Conservation (phyloP, 92 coral and sea anemone genomes). For the Porites divaricata region DNA sequence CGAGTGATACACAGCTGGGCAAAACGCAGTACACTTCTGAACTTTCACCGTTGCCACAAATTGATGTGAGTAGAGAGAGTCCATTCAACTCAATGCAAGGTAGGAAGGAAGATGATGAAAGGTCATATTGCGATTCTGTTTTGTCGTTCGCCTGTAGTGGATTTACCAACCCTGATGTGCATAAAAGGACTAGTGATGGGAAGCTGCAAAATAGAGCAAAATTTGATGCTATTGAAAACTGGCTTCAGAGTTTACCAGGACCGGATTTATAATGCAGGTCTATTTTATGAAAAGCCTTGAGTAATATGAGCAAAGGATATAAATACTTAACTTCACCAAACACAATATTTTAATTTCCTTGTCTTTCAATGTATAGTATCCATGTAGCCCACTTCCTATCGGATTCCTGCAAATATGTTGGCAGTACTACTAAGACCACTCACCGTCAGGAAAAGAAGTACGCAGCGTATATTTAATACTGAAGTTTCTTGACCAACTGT, state of each 20-base stretch:
- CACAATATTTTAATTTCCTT: too few relatives aligned
- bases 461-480: too few relatives aligned
- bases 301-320: not conserved
- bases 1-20: not conserved
- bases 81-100: not conserved
- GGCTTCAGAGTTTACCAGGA: conserved; percentile 13
- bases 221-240: conserved; percentile 4
- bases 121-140: conserved; percentile 33
- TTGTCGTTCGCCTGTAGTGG: conserved; percentile 32
- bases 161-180: not conserved
- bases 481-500: too few relatives aligned
- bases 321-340: too few relatives aligned
- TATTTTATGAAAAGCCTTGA: not conserved
- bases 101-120: not conserved
- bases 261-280: not conserved
- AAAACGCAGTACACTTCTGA: not conserved
- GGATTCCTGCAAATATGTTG: too few relatives aligned
- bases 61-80: not conserved
- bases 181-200: not conserved
- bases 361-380: too few relatives aligned
- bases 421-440: too few relatives aligned
- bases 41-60: not conserved
- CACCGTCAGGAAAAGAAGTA: too few relatives aligned
- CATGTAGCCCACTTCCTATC: too few relatives aligned
- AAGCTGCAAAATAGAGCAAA: not conserved